phyloP scores from a whole-genome alignment of 2,113 vertebrate species.

The Oncorhynchus tshawytscha region DNA sequence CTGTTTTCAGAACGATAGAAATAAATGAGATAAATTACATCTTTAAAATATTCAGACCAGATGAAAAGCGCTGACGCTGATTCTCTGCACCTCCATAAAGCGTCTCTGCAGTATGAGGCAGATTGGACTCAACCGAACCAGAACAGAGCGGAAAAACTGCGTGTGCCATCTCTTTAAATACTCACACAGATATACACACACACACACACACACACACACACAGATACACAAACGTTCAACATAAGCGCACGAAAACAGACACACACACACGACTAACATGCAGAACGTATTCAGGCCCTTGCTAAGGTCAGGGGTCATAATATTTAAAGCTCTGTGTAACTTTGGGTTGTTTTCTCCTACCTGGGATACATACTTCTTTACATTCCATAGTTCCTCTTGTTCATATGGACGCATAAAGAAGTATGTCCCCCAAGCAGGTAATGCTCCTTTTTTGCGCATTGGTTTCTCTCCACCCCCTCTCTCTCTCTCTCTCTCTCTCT shows the following conservation, averaged over 20 bases:
- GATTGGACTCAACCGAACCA: constrained; percentile 26
- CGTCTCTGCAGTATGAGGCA: constrained; percentile 35
- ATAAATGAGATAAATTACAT: constrained; percentile 27
- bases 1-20: constrained; percentile 13
- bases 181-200: neutral
- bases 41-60: constrained; percentile 21
- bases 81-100: constrained; percentile 35
- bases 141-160: neutral
- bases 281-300: neutral
- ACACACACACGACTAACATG: no score
- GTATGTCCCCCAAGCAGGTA: constrained; percentile 96
- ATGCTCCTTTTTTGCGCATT: constrained; percentile 54
- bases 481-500: no score
- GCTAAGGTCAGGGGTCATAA: no score
- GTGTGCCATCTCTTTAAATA: neutral
- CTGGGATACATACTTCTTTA: constrained; percentile 99
- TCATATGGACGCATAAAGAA: constrained; percentile 99
- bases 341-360: constrained; percentile 63
- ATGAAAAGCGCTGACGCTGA: constrained; percentile 41
- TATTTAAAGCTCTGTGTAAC: neutral
- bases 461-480: constrained; percentile 33
- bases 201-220: neutral
- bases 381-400: constrained; percentile 98
- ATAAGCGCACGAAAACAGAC: no score
- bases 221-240: no score